phyloP scores from a whole-genome alignment of 2,113 vertebrate genomes.

The Cathartes aura region DNA sequence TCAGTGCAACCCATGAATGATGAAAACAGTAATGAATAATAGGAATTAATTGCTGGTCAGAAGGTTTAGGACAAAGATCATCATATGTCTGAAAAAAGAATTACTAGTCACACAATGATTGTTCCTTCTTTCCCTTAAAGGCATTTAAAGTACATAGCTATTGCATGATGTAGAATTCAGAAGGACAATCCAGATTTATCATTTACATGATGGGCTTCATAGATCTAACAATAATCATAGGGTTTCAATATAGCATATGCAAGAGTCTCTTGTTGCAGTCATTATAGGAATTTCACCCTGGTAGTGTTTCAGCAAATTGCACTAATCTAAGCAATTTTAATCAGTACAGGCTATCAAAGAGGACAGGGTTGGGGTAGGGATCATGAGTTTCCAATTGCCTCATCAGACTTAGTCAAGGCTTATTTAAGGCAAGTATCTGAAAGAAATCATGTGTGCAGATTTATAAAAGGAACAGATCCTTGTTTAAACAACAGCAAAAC shows the following conservation, averaged over 20 bases:
- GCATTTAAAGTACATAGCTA: neutral
- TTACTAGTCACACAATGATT: neutral
- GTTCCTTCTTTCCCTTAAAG: neutral
- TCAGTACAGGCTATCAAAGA: constrained; percentile 43
- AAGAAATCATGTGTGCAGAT: neutral
- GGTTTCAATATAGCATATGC: constrained; percentile 17
- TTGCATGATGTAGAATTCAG: neutral
- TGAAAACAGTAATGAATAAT: neutral
- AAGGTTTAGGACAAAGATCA: neutral
- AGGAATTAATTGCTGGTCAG: constrained; percentile 18
- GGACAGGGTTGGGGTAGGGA: constrained; percentile 7
- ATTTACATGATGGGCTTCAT: constrained; percentile 2
- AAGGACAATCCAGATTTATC: neutral
- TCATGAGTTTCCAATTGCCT: constrained; percentile 26
- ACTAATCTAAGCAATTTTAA: constrained; percentile 68
- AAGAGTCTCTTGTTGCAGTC: constrained; percentile 26
- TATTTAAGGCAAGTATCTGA: constrained; percentile 27
- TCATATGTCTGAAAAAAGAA: neutral
- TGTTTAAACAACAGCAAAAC: neutral
- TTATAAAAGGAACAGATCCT: neutral
- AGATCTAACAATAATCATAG: constrained; percentile 43
- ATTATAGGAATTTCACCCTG: constrained; percentile 8
- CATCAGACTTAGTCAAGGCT: constrained; percentile 42
- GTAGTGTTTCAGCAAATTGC: constrained; percentile 55
- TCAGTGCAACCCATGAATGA: neutral